Evolutionary conservation across 2,797 vertebrate genomes (phyloP).

Genomic region (Microctenopoma lineatum): DNA sequence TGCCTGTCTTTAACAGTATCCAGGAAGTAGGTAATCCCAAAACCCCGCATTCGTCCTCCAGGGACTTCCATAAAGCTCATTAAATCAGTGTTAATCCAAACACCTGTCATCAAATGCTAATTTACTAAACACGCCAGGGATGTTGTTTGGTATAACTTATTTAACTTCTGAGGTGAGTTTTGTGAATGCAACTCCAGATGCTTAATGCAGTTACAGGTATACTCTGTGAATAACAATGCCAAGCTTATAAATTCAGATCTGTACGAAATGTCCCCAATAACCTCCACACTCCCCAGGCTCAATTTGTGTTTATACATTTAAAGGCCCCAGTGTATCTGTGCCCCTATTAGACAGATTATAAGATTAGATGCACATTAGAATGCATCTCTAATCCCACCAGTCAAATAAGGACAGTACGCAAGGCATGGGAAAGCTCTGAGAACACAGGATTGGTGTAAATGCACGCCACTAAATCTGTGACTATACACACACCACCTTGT

Average conservation of each 20-base stretch:
- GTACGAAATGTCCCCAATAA: conserved; percentile 45
- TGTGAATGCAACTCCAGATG: conserved; percentile 10
- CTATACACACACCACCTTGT: conserved; percentile 5
- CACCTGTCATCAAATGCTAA: conserved; percentile 74
- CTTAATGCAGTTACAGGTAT: conserved; percentile 3
- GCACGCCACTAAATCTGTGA: conserved; percentile 13
- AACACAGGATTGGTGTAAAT: conserved; percentile 20
- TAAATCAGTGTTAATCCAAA: conserved; percentile 72
- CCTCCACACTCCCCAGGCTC: conserved; percentile 28
- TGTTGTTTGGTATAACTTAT: conserved; percentile 51
- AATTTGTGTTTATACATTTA: conserved; percentile 42
- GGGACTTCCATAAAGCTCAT: conserved; percentile 63
- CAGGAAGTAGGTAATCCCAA: conserved; percentile 63
- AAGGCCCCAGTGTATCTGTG: conserved; percentile 45
- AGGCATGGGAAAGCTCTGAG: conserved; percentile 21
- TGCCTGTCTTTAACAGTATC: conserved; percentile 52
- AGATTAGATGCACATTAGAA: conserved; percentile 70
- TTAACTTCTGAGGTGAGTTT: conserved; percentile 47
- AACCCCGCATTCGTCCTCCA: conserved; percentile 57
- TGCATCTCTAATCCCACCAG: conserved; percentile 63
- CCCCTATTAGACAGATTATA: conserved; percentile 65
- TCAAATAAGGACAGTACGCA: conserved; percentile 53
- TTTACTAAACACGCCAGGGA: conserved; percentile 52
- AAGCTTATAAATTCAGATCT: conserved; percentile 32
- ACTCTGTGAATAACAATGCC: conserved; percentile 23